Evolutionary conservation across 2,888 invertebrate species (phyloP).

Genomic region (Polymixis flavicincta): DNA sequence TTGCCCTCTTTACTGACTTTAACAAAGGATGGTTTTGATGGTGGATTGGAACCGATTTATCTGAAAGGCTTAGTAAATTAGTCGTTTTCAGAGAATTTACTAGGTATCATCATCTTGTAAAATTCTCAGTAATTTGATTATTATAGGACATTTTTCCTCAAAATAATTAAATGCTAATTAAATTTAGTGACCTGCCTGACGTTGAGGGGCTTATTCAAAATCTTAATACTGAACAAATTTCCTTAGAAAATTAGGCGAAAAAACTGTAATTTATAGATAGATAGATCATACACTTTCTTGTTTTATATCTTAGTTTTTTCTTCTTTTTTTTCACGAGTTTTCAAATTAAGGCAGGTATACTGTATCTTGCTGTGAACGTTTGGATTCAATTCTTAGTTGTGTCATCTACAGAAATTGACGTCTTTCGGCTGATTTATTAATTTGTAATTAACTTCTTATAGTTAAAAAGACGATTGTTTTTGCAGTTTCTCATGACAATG

Average conservation of each 20-base stretch:
- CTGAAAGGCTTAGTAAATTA: neutral
- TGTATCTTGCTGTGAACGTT: neutral
- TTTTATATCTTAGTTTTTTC: too few relatives aligned
- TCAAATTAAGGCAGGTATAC: too few relatives aligned
- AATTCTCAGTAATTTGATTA: neutral
- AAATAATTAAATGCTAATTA: neutral
- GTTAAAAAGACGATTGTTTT: neutral
- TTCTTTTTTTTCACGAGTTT: neutral
- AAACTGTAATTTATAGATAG: neutral
- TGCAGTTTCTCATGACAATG: neutral
- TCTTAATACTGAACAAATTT: neutral
- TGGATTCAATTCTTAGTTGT: neutral
- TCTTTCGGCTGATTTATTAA: neutral
- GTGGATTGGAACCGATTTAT: neutral
- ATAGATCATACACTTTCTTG: too few relatives aligned
- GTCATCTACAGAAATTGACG: too few relatives aligned
- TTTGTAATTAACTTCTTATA: neutral
- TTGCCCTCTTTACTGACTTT: neutral
- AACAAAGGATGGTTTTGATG: slow-evolving; percentile 55
- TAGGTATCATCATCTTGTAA: too few relatives aligned
- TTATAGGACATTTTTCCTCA: neutral
- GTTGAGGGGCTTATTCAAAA: neutral
- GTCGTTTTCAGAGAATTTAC: slow-evolving; percentile 34
- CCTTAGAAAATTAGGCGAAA: neutral
- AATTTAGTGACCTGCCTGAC: neutral